phyloP scores from a whole-genome alignment of 2,797 vertebrate genomes.

The Micropoecilia bifurca region DNA sequence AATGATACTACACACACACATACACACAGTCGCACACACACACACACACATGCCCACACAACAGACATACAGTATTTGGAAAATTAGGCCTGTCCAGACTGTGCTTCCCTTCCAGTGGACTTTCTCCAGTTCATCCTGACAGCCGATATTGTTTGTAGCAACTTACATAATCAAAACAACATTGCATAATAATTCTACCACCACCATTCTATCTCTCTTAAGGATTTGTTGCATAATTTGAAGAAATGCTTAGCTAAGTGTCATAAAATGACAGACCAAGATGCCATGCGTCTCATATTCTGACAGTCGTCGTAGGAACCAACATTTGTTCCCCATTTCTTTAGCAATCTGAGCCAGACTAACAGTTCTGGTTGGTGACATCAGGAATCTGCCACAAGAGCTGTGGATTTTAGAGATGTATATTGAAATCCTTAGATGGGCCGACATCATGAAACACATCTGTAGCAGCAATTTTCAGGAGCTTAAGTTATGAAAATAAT shows the following conservation, averaged over 20 bases:
- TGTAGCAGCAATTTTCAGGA: not conserved
- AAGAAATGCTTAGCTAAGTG: not conserved
- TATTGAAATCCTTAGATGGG: not conserved
- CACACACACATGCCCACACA: not conserved
- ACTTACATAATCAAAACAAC: not conserved
- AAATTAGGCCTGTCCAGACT: not conserved
- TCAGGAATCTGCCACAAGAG: not conserved
- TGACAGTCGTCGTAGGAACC: not conserved
- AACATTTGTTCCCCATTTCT: not conserved
- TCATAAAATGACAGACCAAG: not conserved
- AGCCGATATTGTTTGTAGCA: not conserved
- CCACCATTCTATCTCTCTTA: not conserved
- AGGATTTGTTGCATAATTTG: not conserved
- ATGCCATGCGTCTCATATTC: not conserved
- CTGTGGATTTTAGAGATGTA: not conserved
- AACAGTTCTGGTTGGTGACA: not conserved
- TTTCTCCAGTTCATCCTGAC: not conserved
- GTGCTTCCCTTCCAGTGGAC: not conserved
- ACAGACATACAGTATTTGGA: not conserved
- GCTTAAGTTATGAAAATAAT: not conserved
- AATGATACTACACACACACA: conserved; percentile 3
- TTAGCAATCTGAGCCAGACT: not conserved
- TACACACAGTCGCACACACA: not conserved
- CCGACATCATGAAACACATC: not conserved
- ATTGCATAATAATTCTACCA: not conserved